Evolutionary conservation across 2,888 invertebrate genomes (phyloP).

Genomic region (Odontocerum albicorne): DNA sequence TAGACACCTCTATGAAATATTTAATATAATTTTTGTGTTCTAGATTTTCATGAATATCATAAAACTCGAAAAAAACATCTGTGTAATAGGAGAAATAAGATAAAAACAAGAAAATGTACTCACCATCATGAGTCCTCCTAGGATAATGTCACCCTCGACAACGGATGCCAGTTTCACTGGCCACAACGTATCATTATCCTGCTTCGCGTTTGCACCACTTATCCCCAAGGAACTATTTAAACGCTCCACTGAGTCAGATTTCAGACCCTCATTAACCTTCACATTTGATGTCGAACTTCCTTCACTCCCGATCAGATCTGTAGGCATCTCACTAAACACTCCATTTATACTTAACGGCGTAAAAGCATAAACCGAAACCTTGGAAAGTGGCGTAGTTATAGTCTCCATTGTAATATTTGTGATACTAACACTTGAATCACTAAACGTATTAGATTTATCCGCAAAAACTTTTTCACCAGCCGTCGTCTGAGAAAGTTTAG

Average conservation of each 20-base stretch:
- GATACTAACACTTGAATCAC: neutral
- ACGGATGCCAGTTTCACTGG: constrained; percentile 85
- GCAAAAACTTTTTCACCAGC: neutral
- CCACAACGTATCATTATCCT: constrained; percentile 52
- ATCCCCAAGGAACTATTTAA: neutral
- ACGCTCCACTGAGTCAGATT: no score
- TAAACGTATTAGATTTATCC: neutral
- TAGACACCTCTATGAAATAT: no score
- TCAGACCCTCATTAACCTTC: neutral
- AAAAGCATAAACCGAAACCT: constrained; percentile 1
- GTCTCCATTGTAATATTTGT: neutral
- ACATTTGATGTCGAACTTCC: neutral
- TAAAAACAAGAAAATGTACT: constrained; percentile 3
- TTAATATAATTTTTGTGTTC: no score
- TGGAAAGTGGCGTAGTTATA: neutral
- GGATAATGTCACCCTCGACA: constrained; percentile 83
- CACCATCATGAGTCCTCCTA: constrained; percentile 92
- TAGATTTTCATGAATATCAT: no score
- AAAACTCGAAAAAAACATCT: no score
- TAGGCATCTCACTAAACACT: neutral
- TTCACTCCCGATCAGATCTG: constrained; percentile 3
- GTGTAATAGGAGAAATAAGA: no score
- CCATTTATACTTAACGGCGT: constrained; percentile 2
- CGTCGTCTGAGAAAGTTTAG: neutral
- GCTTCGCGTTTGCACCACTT: neutral